Conservation (phyloP, 2,797 vertebrate species). For the Thaleichthys pacificus region DNA sequence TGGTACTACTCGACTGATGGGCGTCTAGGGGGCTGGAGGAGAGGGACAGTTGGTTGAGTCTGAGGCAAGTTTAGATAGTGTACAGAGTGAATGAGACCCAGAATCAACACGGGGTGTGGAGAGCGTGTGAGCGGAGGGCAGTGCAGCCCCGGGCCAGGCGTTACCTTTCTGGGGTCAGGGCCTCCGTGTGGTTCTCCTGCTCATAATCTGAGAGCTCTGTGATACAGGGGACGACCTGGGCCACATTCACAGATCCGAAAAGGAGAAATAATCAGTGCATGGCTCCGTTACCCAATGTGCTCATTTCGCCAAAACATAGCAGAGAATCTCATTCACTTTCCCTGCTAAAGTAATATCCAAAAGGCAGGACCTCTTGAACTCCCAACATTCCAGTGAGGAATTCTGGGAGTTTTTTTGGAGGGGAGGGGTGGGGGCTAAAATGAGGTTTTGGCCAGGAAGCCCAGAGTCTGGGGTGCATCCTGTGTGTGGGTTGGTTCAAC, state of each 20-base stretch:
- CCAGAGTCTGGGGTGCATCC: conserved; percentile 68
- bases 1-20: conserved; percentile 1
- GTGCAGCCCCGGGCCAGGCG: neutral
- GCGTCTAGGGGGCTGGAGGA: conserved; percentile 42
- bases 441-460: conserved; percentile 60
- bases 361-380: conserved; percentile 8
- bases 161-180: conserved; percentile 52
- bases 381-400: conserved; percentile 27
- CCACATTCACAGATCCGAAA: neutral
- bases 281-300: no score
- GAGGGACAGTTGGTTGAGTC: neutral
- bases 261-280: neutral
- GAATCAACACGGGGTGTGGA: neutral
- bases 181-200: conserved; percentile 54
- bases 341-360: neutral
- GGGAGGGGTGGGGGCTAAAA: conserved; percentile 31
- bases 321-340: neutral
- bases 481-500: conserved; percentile 62
- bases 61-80: neutral
- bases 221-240: conserved; percentile 70
- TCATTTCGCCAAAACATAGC: neutral
- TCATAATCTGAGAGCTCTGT: conserved; percentile 70
- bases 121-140: neutral
- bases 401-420: neutral
- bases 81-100: neutral